Evolutionary conservation across 2,888 invertebrate species (phyloP).

Genomic region (Microctonus hyperodae): DNA sequence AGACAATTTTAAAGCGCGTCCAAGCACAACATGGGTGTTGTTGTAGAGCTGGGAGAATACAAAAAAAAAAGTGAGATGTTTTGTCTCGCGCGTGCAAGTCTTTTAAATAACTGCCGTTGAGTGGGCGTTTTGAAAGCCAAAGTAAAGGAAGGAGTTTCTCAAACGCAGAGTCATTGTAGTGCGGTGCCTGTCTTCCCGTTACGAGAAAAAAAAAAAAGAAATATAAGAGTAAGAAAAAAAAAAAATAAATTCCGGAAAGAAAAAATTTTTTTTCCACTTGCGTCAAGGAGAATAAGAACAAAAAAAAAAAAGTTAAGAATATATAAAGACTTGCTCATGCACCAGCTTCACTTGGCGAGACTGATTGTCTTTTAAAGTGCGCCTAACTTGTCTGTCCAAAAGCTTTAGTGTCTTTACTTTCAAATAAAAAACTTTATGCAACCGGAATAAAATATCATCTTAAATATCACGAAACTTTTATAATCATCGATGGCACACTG

Average conservation of each 20-base stretch:
- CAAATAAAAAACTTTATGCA: not conserved
- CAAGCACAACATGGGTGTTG: not conserved
- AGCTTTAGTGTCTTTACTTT: not conserved
- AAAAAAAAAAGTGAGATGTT: not conserved
- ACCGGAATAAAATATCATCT: not conserved
- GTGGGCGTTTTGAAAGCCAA: constrained; percentile 2
- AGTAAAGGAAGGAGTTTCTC: not conserved
- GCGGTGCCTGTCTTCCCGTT: not conserved
- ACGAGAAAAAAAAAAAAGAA: not conserved
- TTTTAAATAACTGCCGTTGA: not conserved
- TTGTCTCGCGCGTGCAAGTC: not conserved
- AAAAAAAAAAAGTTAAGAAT: not conserved
- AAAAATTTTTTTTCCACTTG: not conserved
- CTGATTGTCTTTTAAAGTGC: not conserved
- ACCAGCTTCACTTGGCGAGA: not conserved
- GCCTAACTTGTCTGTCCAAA: not conserved
- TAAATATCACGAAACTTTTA: too few relatives aligned
- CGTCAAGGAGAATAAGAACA: not conserved
- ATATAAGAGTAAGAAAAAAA: not conserved
- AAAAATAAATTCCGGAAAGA: too few relatives aligned
- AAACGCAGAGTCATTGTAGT: not conserved
- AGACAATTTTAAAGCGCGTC: not conserved
- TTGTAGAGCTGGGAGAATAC: not conserved
- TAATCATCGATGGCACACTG: too few relatives aligned
- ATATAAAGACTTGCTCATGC: not conserved